Conservation (phyloP, 2,888 invertebrate genomes). For the Drosophila mimica region DNA sequence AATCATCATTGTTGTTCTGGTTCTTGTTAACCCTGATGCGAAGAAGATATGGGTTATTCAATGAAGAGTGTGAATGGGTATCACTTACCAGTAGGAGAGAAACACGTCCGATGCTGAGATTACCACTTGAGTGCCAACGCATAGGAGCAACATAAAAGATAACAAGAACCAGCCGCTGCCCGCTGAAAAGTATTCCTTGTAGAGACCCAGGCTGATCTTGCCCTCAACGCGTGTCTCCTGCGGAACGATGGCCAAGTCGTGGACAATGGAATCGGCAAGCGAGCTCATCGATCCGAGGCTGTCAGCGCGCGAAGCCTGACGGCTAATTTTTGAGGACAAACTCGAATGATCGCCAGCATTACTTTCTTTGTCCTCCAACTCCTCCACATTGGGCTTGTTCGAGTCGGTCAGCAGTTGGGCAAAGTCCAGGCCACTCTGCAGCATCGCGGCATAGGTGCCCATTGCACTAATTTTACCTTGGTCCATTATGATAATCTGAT, state of each 20-base stretch:
- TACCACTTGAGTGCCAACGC: constrained; percentile 88
- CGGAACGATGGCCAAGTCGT: constrained; percentile 78
- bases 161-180: constrained; percentile 89
- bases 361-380: constrained; percentile 64
- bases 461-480: constrained; percentile 85
- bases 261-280: constrained; percentile 76
- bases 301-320: constrained; percentile 77
- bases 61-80: neutral
- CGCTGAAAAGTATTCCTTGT: constrained; percentile 89
- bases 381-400: constrained; percentile 82
- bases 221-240: constrained; percentile 88
- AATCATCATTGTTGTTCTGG: constrained; percentile 25
- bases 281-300: constrained; percentile 86
- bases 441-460: constrained; percentile 89
- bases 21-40: constrained; percentile 71
- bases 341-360: constrained; percentile 39
- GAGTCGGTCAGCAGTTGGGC: constrained; percentile 88
- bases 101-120: constrained; percentile 92
- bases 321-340: constrained; percentile 56
- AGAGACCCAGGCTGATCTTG: constrained; percentile 87
- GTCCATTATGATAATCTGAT: constrained; percentile 85
- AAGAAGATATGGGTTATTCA: neutral
- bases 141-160: constrained; percentile 87
- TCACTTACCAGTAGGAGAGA: constrained; percentile 89
- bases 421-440: constrained; percentile 91